phyloP scores from a whole-genome alignment of 2,113 vertebrate genomes.

The Pygoscelis adeliae region DNA sequence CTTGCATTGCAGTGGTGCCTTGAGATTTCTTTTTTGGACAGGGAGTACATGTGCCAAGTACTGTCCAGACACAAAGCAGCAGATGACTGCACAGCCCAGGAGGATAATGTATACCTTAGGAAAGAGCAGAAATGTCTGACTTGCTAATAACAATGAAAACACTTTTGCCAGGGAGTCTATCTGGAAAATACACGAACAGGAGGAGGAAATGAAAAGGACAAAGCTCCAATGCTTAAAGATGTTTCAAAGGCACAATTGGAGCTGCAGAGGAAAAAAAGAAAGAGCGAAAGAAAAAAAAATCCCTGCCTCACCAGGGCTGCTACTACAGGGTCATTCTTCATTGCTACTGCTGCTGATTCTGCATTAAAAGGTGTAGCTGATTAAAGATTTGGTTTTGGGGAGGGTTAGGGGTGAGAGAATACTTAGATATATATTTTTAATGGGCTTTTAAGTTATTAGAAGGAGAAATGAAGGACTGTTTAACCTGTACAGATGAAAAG shows the following conservation, averaged over 20 bases:
- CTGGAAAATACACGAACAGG: background rate
- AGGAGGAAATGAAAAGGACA: conserved; percentile 7
- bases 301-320: background rate
- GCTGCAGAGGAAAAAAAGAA: background rate
- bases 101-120: background rate
- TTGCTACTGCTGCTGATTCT: conserved; percentile 59
- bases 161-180: background rate
- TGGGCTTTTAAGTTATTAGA: conserved; percentile 36
- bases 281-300: background rate
- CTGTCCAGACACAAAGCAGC: background rate
- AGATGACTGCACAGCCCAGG: background rate
- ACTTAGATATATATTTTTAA: conserved; percentile 45
- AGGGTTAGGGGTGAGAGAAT: conserved; percentile 32
- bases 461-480: conserved; percentile 36
- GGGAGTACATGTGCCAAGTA: background rate
- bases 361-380: conserved; percentile 57
- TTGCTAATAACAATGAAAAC: conserved; percentile 34
- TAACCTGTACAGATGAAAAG: background rate
- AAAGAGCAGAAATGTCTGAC: conserved; percentile 21
- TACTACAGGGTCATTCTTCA: conserved; percentile 59
- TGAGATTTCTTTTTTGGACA: background rate
- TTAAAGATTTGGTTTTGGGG: conserved; percentile 62
- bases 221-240: conserved; percentile 9
- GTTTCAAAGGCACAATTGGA: conserved; percentile 21
- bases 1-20: background rate